Percentiles rank a stretch among this genome's conserved stretches.
Conservation (phyloP, 2,113 vertebrate genomes). For the Pseudorasbora parva region DNA sequence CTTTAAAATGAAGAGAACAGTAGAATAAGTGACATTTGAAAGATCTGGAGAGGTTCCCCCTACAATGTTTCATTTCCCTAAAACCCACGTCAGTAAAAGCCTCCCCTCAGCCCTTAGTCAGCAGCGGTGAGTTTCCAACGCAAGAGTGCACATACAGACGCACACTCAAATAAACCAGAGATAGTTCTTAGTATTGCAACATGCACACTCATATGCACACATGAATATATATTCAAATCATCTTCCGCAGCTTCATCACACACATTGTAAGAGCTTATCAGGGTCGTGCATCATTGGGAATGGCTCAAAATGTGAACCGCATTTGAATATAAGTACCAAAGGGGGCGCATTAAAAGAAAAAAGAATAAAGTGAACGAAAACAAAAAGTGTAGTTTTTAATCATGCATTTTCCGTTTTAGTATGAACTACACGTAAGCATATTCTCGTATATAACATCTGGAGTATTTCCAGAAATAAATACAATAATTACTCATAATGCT, state of each 20-base stretch:
- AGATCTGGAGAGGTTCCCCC: background rate
- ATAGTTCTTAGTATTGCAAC: background rate
- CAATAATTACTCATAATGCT: background rate
- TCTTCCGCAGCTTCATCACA: background rate
- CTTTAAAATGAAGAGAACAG: conserved; percentile 24
- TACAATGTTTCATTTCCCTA: conserved; percentile 31
- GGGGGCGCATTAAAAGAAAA: background rate
- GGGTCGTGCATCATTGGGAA: background rate
- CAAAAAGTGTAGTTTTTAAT: too few relatives aligned
- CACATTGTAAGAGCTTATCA: background rate
- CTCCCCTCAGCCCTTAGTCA: conserved; percentile 16
- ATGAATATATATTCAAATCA: background rate
- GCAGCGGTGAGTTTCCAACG: background rate
- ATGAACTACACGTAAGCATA: background rate
- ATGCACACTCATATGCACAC: background rate
- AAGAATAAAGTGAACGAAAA: too few relatives aligned
- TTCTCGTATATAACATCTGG: background rate
- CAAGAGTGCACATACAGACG: background rate
- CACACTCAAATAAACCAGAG: background rate
- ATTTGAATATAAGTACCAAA: background rate
- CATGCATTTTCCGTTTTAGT: background rate
- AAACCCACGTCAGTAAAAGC: conserved; percentile 1
- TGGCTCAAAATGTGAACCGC: background rate
- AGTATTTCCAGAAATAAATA: background rate
- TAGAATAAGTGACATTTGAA: conserved; percentile 20